These are phyloP conservation scores for rat (Rattus norvegicus) DNA, from an alignment of 2,113 vertebrate genomes.

Conservation along the genomic window DNA sequence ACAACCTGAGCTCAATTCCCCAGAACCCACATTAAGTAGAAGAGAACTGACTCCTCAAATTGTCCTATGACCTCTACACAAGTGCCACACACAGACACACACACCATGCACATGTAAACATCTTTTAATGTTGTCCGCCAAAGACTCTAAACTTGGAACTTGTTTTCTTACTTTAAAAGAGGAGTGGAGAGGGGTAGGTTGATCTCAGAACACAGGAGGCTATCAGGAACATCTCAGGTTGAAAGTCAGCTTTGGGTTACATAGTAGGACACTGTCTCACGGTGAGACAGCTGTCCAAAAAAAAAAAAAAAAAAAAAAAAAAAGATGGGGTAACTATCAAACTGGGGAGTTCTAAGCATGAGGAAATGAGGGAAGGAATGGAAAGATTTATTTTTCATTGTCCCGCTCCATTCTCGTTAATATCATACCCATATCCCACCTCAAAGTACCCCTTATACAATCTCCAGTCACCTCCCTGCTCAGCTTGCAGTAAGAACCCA, in stretches of 20 bases:
- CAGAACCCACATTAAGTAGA: neutral
- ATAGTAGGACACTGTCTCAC: neutral
- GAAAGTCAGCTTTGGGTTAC: neutral
- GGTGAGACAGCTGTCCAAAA: neutral
- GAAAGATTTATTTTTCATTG: neutral
- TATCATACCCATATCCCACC: neutral
- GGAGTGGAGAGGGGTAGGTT: neutral
- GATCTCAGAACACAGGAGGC: neutral
- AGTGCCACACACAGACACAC: neutral
- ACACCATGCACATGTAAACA: neutral
- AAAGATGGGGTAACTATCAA: neutral
- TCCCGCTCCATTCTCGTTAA: neutral
- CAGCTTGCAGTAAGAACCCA: neutral
- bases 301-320: no score
- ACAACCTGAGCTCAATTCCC: no score
- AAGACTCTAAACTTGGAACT: conserved; percentile 15
- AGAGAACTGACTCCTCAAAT: neutral
- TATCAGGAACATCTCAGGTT: neutral
- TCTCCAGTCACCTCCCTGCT: neutral
- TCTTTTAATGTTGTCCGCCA: neutral
- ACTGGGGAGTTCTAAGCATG: neutral
- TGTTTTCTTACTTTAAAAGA: conserved; percentile 11
- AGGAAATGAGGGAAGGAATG: neutral
- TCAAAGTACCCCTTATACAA: neutral
- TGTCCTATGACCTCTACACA: neutral